phyloP scores from a whole-genome alignment of 2,888 invertebrate genomes.

The Drosophila kuntzei region DNA sequence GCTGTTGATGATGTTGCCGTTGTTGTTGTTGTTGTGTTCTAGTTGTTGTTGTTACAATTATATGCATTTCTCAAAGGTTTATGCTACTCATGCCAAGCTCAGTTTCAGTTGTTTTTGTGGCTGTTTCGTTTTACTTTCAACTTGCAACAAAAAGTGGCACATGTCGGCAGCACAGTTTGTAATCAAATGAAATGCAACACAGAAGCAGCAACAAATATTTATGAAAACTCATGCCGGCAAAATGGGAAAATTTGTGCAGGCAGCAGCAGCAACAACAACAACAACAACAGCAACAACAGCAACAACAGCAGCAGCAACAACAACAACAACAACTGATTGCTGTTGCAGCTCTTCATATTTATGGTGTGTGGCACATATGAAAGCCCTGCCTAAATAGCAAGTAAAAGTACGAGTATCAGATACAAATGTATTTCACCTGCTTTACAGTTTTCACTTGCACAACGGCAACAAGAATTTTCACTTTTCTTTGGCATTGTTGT shows the following conservation, averaged over 20 bases:
- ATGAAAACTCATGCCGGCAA: constrained; percentile 58
- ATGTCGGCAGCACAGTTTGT: constrained; percentile 74
- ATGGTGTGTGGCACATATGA: constrained; percentile 22
- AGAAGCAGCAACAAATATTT: constrained; percentile 36
- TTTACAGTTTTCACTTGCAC: constrained; percentile 47
- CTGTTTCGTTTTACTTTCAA: constrained; percentile 72
- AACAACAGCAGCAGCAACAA: not conserved
- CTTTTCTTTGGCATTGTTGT: constrained; percentile 58
- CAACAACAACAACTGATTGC: not conserved
- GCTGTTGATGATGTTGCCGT: constrained; percentile 59
- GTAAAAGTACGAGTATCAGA: constrained; percentile 58
- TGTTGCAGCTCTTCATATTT: constrained; percentile 1
- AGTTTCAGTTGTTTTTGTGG: constrained; percentile 34
- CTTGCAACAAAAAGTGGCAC: constrained; percentile 72
- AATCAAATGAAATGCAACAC: constrained; percentile 66
- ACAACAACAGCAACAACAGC: not conserved
- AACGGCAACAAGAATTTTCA: constrained; percentile 73
- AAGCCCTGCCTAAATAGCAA: constrained; percentile 54
- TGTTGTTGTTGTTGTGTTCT: constrained; percentile 44
- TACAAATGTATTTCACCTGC: constrained; percentile 56
- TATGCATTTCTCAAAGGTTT: constrained; percentile 60
- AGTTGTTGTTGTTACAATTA: constrained; percentile 60
- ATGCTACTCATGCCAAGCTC: constrained; percentile 64
- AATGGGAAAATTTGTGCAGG: constrained; percentile 38
- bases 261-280: constrained; percentile 7